Conservation (phyloP, 2,888 invertebrate species). For the Scaptomyza caliginosa region DNA sequence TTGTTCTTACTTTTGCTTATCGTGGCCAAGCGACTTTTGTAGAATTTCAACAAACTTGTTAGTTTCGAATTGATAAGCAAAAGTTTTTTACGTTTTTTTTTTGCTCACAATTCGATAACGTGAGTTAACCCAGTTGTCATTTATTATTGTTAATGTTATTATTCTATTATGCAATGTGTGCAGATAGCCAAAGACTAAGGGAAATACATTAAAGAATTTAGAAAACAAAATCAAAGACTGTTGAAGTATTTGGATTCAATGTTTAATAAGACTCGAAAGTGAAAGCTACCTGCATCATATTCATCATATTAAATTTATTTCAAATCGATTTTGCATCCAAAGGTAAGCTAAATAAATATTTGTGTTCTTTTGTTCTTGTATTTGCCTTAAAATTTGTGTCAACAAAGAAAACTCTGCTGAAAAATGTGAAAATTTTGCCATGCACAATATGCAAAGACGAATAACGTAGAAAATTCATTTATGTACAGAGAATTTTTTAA, state of each 20-base stretch:
- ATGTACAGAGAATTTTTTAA: slow-evolving; percentile 6
- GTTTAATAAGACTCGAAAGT: no score
- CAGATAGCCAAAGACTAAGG: neutral
- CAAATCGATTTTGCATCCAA: neutral
- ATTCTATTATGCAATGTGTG: slow-evolving; percentile 30
- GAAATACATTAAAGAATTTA: neutral
- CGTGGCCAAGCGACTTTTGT: slow-evolving; percentile 13
- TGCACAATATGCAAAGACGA: neutral
- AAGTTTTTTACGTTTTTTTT: neutral
- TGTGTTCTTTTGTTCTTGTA: neutral
- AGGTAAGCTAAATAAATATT: neutral
- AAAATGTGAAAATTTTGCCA: slow-evolving; percentile 7
- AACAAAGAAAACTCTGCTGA: neutral
- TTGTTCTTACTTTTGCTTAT: slow-evolving; percentile 10
- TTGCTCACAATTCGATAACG: slow-evolving; percentile 6
- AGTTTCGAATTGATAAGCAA: slow-evolving; percentile 40
- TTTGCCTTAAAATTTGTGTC: neutral
- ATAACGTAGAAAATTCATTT: neutral
- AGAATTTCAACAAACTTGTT: slow-evolving; percentile 16
- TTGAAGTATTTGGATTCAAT: no score
- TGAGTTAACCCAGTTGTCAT: slow-evolving; percentile 9
- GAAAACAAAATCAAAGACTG: neutral
- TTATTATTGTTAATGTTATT: neutral
- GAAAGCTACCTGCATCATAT: no score
- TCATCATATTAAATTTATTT: neutral